phyloP scores from a whole-genome alignment of 2,888 invertebrate species.

The Drymonia ruficornis region DNA sequence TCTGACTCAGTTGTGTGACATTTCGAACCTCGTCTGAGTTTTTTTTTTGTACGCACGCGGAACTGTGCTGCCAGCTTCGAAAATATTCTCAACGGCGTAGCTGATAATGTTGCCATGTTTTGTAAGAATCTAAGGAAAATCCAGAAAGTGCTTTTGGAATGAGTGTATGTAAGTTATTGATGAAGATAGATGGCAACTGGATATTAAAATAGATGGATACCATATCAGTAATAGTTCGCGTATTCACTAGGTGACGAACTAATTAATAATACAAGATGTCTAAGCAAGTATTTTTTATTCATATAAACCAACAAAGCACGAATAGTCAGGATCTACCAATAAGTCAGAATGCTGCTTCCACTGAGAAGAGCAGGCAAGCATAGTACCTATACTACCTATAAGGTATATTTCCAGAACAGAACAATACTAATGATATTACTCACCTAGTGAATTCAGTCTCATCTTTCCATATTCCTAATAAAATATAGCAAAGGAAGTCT shows the following conservation, averaged over 20 bases:
- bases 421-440: background rate
- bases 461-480: background rate
- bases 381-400: too few species aligned
- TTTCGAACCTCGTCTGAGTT: slow-evolving; percentile 32
- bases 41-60: slow-evolving; percentile 40
- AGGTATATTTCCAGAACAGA: too few species aligned
- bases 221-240: background rate
- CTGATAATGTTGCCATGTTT: slow-evolving; percentile 29
- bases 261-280: too few species aligned
- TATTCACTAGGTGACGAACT: background rate
- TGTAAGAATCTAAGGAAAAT: background rate
- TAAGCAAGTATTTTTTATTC: too few species aligned
- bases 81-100: slow-evolving; percentile 41
- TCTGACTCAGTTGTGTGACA: slow-evolving; percentile 5
- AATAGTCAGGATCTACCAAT: too few species aligned
- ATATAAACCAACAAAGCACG: too few species aligned
- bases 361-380: too few species aligned
- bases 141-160: background rate
- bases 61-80: slow-evolving; percentile 52
- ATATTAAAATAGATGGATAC: background rate
- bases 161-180: slow-evolving; percentile 5
- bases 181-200: slow-evolving; percentile 1
- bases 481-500: background rate
- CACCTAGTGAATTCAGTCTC: background rate
- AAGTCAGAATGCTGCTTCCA: too few species aligned